These are phyloP conservation scores for Tenthredo mesomela DNA, from an alignment of 2,888 invertebrate species.

Conservation along the genomic window DNA sequence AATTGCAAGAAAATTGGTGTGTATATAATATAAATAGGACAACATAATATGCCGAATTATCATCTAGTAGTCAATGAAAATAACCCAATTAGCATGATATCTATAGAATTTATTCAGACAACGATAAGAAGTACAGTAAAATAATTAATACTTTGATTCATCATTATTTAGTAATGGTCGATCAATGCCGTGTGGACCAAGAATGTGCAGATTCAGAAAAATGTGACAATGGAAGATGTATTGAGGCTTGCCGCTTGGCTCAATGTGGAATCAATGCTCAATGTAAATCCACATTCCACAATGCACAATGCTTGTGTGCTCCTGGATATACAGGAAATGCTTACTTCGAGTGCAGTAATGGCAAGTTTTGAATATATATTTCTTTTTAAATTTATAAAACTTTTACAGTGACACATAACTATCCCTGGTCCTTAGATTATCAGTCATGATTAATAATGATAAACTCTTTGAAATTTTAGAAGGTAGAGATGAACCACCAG, in stretches of 20 bases:
- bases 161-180: slow-evolving; percentile 55
- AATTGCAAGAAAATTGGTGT: slow-evolving; percentile 83
- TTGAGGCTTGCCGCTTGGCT: slow-evolving; percentile 89
- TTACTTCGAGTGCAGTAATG: slow-evolving; percentile 86
- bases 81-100: background rate
- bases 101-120: background rate
- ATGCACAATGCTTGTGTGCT: slow-evolving; percentile 89
- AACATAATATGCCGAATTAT: background rate
- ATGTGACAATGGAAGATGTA: slow-evolving; percentile 88
- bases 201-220: slow-evolving; percentile 88
- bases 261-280: slow-evolving; percentile 91
- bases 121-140: background rate
- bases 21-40: slow-evolving; percentile 54
- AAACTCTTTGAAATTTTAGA: slow-evolving; percentile 58
- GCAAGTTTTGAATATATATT: slow-evolving; percentile 75
- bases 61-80: background rate
- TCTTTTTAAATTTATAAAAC: background rate
- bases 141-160: background rate
- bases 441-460: background rate
- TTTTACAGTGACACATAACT: background rate
- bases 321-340: slow-evolving; percentile 89
- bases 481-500: slow-evolving; percentile 68
- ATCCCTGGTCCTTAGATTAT: background rate
- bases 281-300: slow-evolving; percentile 88
- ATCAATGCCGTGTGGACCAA: slow-evolving; percentile 85